A percentile compares a stretch with the other conserved stretches of the same genome.
Conservation (phyloP, 2,888 invertebrate genomes). For the Netelia fuscicornis region DNA sequence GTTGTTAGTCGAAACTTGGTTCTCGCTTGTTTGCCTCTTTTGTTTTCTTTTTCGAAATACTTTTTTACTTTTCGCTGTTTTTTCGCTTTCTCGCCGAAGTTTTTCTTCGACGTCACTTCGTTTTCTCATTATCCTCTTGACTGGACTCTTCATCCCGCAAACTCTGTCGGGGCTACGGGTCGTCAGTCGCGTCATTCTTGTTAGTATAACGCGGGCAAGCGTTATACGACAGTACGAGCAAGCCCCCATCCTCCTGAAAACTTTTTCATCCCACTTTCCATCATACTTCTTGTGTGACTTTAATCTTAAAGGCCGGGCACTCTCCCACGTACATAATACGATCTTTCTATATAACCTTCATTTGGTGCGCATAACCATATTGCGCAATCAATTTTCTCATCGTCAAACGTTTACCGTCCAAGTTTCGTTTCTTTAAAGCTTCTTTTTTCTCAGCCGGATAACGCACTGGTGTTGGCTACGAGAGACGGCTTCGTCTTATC, state of each 20-base stretch:
- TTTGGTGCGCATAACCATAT: background rate
- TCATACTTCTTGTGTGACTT: too few species aligned
- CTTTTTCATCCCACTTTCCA: too few species aligned
- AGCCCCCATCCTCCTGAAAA: too few species aligned
- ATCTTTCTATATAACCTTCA: too few species aligned
- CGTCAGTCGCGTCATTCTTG: conserved; percentile 10
- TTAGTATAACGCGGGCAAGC: conserved; percentile 5
- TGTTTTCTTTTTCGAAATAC: background rate
- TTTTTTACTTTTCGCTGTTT: background rate
- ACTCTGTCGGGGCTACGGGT: conserved; percentile 2
- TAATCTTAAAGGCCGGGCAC: too few species aligned
- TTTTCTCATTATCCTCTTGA: conserved; percentile 41
- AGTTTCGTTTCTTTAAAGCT: conserved; percentile 14
- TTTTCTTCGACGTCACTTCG: conserved; percentile 15
- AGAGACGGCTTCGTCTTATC: too few species aligned
- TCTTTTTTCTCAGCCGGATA: too few species aligned
- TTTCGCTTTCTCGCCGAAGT: conserved; percentile 12
- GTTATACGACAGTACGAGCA: too few species aligned
- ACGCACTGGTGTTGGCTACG: too few species aligned
- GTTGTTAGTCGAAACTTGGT: background rate
- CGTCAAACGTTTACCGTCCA: conserved; percentile 33
- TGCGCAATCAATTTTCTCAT: conserved; percentile 36
- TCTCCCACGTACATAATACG: too few species aligned
- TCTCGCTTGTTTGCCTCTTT: background rate
- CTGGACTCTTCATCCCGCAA: conserved; percentile 3